Conservation (phyloP, 1,140 invertebrate genomes). For the Phthorimaea operculella region DNA sequence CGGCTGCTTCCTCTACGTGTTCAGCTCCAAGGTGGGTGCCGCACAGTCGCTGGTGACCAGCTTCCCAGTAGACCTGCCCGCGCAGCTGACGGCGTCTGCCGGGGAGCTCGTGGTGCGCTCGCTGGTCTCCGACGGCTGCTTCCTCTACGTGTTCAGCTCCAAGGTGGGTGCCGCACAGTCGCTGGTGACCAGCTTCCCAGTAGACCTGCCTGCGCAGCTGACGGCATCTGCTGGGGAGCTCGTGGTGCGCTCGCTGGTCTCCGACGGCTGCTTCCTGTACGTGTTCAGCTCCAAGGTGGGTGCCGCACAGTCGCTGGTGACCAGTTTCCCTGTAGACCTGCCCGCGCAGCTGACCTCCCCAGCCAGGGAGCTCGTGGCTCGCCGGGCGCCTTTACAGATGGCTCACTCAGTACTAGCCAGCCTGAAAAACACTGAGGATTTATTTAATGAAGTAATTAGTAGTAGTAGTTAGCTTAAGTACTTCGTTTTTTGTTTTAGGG, state of each 20-base stretch:
- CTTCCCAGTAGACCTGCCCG: constrained; percentile 70
- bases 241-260: constrained; percentile 74
- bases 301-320: constrained; percentile 81
- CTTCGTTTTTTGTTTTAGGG: too few relatives aligned
- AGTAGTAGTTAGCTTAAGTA: too few relatives aligned
- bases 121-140: constrained; percentile 88
- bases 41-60: constrained; percentile 77
- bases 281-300: constrained; percentile 82
- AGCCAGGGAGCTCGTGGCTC: constrained; percentile 52
- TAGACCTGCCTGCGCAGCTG: constrained; percentile 60
- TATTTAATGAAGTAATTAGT: too few relatives aligned
- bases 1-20: constrained; percentile 88
- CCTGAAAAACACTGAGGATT: too few relatives aligned
- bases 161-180: constrained; percentile 86
- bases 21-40: constrained; percentile 81
- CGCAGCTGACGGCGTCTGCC: constrained; percentile 46
- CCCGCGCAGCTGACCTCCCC: constrained; percentile 52
- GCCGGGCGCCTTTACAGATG: too few relatives aligned
- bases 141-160: constrained; percentile 84
- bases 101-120: constrained; percentile 69
- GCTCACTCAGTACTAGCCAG: too few relatives aligned
- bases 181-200: constrained; percentile 77
- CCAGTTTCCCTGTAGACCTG: constrained; percentile 73
- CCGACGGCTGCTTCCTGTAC: constrained; percentile 91
- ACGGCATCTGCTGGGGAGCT: constrained; percentile 46